Conservation (phyloP, 2,113 vertebrate species). For the Silurus glanis region DNA sequence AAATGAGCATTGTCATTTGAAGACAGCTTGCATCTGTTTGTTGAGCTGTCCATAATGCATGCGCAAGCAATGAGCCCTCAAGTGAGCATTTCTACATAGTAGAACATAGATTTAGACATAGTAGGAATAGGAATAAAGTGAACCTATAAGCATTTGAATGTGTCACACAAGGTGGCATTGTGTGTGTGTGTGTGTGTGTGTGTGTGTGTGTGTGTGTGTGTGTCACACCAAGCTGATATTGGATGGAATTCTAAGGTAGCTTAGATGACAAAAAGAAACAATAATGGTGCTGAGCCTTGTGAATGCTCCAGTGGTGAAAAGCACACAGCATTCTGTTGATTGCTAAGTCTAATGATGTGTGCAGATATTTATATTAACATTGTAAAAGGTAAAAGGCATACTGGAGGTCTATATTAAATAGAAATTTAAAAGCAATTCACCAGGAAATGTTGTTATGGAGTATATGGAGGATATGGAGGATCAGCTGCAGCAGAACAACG, state of each 20-base stretch:
- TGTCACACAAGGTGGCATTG: conserved; percentile 49
- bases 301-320: conserved; percentile 33
- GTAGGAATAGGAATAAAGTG: conserved; percentile 19
- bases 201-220: no score
- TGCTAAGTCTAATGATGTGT: conserved; percentile 57
- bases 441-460: neutral
- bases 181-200: no score
- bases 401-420: neutral
- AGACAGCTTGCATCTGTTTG: conserved; percentile 60
- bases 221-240: no score
- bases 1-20: conserved; percentile 60
- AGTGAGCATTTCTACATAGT: neutral
- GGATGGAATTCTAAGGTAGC: conserved; percentile 46
- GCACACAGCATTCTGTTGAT: conserved; percentile 8
- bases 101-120: neutral
- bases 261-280: conserved; percentile 50
- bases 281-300: conserved; percentile 24
- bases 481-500: no score
- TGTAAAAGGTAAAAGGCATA: neutral
- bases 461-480: no score
- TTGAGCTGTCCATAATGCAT: conserved; percentile 8
- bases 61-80: neutral
- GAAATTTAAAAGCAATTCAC: neutral
- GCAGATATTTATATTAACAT: neutral
- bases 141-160: conserved; percentile 52